Base-by-base conservation (phyloP, 2,888 invertebrate genomes). In the Dynastes maya region DNA sequence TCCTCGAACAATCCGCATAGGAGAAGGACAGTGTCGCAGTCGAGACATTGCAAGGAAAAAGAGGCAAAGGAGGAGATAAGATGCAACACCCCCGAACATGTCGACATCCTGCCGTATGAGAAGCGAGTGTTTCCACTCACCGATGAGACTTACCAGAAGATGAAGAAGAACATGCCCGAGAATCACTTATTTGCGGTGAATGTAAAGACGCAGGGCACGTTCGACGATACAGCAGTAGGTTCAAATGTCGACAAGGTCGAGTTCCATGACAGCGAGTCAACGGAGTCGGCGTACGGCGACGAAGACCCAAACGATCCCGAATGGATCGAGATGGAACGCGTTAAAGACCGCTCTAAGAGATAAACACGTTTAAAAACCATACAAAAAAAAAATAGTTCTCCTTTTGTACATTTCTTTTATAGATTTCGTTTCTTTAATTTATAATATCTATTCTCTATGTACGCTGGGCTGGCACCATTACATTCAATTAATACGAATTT, bases 221-320 rank as follows among this genome's bases (percentile, higher is more conserved):
- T 82, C 81, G 81, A 84, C 83, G 27, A 78, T 75, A 40, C 71
- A 82, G 55, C 63, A 82, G 53, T 65, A 77, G 72, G 65, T 27
- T 85, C 80, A 86, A 87, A 89, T 0, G 65, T 88, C 86, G 79
- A 82, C 45, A 80, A 80, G 11, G 74, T 63, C 27, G 84, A 84
- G 37, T 86, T 87, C 27, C 87, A 86, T n/a, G 88, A 87, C 76
- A 88, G 88, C 87, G 91, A 90, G 82, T 89, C 90, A 77, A 90
- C 90, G 75, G 90, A 90, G 83, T 92, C 93, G 32, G 92, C 91
- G 74, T 90, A 91, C 74, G 92, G 91, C 81, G 95, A 95, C 81
- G 95, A 95, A 86, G 96, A 96, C 89, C 96, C 96, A 37, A 95
- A 96, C 87, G 96, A 96, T 90, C 94, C 94, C 5, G 96, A 96